These are phyloP conservation scores for Leptarthrus brevirostris DNA, from an alignment of 2,888 invertebrate species.

Conservation along the genomic window DNA sequence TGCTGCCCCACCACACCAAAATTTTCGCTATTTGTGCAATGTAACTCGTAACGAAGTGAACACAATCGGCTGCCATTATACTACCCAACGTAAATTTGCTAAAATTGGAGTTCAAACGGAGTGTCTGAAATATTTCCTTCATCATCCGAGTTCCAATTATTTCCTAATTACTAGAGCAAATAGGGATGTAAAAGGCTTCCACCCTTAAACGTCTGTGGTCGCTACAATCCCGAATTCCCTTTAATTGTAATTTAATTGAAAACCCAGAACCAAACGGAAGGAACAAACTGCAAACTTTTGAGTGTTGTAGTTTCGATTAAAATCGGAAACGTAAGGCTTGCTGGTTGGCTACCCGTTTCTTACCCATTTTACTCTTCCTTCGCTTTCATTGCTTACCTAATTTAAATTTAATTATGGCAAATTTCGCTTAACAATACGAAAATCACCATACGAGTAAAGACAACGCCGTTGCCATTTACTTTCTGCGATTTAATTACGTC, in stretches of 20 bases:
- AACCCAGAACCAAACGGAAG: conserved; percentile 27
- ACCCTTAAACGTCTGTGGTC: conserved; percentile 26
- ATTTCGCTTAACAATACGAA: conserved; percentile 21
- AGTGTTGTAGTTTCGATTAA: conserved; percentile 29
- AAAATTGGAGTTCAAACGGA: conserved; percentile 5
- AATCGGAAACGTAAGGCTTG: conserved; percentile 7
- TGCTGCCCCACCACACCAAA: too few relatives aligned
- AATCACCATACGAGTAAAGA: conserved; percentile 12
- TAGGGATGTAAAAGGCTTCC: conserved; percentile 20
- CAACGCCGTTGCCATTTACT: neutral
- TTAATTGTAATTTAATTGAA: conserved; percentile 35
- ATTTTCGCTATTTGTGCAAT: too few relatives aligned
- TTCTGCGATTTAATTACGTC: conserved; percentile 19
- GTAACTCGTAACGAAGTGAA: too few relatives aligned
- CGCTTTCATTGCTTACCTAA: conserved; percentile 13
- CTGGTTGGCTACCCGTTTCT: neutral
- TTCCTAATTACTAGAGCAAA: conserved; percentile 31
- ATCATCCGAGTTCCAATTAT: conserved; percentile 16
- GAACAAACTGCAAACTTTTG: conserved; percentile 25
- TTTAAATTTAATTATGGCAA: conserved; percentile 37
- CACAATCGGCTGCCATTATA: neutral
- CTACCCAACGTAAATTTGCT: neutral
- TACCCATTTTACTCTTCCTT: conserved; percentile 4
- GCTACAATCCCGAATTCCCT: conserved; percentile 30
- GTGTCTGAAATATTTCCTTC: conserved; percentile 6